These are phyloP conservation scores for Tromatobia lineatoria DNA, from an alignment of 2,888 invertebrate species.

Conservation along the genomic window DNA sequence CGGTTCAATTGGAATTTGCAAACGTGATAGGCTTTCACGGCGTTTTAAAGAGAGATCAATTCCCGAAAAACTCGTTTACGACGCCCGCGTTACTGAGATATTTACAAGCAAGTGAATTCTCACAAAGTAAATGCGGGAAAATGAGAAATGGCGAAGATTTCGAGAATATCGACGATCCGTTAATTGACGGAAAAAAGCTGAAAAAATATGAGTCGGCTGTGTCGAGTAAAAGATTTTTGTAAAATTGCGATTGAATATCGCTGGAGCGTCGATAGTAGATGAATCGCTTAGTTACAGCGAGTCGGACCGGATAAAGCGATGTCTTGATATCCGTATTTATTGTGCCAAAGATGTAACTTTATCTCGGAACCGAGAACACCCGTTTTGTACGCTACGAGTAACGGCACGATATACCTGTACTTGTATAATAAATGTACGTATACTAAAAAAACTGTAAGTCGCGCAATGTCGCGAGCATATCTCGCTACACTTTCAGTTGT, in stretches of 20 bases:
- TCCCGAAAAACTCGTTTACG: background rate
- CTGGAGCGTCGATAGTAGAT: conserved; percentile 12
- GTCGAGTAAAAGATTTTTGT: conserved; percentile 19
- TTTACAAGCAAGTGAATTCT: background rate
- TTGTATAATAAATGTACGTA: conserved; percentile 57
- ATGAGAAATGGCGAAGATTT: conserved; percentile 3
- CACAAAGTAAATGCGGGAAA: conserved; percentile 10
- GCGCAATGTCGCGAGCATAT: conserved; percentile 51
- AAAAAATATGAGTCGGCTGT: background rate
- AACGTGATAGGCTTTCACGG: background rate
- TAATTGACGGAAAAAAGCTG: conserved; percentile 8
- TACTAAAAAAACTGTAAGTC: conserved; percentile 41
- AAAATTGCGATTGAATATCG: conserved; percentile 24
- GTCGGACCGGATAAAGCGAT: conserved; percentile 51
- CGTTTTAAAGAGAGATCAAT: background rate
- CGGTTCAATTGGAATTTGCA: background rate
- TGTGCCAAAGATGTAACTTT: conserved; percentile 83
- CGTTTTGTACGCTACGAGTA: conserved; percentile 47
- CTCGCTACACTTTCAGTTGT: conserved; percentile 32
- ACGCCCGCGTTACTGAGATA: background rate
- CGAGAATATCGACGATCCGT: background rate
- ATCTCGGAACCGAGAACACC: conserved; percentile 69
- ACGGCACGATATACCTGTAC: conserved; percentile 56
- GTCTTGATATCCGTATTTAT: conserved; percentile 80
- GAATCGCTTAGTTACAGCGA: conserved; percentile 17